A percentile compares a stretch with the other conserved stretches of the same genome.
Conservation (phyloP, 2,113 vertebrate genomes). For the Oreochromis aureus region DNA sequence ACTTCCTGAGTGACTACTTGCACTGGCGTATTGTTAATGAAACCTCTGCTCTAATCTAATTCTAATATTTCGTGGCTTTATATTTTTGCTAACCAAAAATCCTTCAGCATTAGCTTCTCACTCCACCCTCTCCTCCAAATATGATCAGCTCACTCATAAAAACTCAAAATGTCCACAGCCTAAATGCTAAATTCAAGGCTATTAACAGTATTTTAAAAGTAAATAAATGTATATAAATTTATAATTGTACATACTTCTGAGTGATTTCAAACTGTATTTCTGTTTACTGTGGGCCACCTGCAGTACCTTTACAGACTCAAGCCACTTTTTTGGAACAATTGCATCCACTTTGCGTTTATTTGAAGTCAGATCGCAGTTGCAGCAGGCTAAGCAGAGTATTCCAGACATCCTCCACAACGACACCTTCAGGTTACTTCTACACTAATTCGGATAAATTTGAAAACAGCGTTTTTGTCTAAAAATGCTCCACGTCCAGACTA, state of each 20-base stretch:
- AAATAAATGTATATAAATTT: neutral
- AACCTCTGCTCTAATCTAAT: neutral
- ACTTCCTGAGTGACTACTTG: neutral
- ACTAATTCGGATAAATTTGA: neutral
- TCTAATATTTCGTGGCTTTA: neutral
- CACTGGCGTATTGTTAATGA: neutral
- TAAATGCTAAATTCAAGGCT: neutral
- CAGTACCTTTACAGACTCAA: neutral
- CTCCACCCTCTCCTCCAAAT: neutral
- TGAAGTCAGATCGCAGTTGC: accelerated
- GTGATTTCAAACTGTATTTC: neutral
- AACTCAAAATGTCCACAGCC: neutral
- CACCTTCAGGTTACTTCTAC: neutral
- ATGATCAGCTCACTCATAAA: neutral
- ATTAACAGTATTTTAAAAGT: neutral
- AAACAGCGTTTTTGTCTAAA: neutral
- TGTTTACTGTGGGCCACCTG: accelerated
- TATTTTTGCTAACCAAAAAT: neutral
- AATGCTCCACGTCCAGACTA: accelerated
- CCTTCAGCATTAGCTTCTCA: neutral
- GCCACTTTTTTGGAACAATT: neutral
- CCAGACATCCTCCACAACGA: neutral
- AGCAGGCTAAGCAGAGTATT: neutral
- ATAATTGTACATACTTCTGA: neutral
- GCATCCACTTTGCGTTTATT: neutral